These are phyloP conservation scores for Mesoligia furuncula DNA, from an alignment of 2,888 invertebrate genomes.

Conservation along the genomic window DNA sequence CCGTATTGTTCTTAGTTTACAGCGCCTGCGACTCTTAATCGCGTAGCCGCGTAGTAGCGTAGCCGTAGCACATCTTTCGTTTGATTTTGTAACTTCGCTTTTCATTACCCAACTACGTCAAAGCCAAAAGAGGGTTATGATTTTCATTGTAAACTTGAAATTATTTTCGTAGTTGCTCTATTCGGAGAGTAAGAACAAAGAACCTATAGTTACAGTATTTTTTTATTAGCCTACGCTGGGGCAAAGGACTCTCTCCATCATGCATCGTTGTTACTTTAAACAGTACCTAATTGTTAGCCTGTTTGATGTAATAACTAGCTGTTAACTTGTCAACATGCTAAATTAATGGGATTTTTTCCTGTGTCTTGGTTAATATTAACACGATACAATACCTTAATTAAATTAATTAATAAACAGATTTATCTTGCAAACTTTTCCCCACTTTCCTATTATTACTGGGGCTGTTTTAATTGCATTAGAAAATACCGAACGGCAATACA, in stretches of 20 bases:
- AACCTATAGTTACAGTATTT: not conserved
- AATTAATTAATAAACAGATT: not conserved
- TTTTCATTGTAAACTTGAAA: not conserved
- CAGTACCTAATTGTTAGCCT: conserved; percentile 15
- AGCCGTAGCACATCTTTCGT: not conserved
- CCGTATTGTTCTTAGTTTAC: conserved; percentile 10
- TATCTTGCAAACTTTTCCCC: not conserved
- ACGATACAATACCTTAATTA: not conserved
- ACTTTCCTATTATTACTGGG: not conserved
- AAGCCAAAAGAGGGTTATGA: not conserved
- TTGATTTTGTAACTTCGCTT: not conserved
- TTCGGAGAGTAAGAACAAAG: not conserved
- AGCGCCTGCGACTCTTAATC: not conserved
- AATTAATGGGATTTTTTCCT: conserved; percentile 3
- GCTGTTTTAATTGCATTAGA: not conserved
- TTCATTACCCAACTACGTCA: not conserved
- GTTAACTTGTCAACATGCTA: conserved; percentile 10
- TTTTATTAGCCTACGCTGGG: not conserved
- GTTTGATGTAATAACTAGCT: conserved; percentile 13
- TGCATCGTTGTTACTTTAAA: not conserved
- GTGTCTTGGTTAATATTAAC: not conserved
- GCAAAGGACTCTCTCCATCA: not conserved
- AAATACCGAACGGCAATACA: not conserved
- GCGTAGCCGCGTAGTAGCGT: conserved; percentile 18
- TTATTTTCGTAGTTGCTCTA: not conserved